phyloP scores from a whole-genome alignment of 1,140 invertebrate genomes.

The Callitettix versicolor region DNA sequence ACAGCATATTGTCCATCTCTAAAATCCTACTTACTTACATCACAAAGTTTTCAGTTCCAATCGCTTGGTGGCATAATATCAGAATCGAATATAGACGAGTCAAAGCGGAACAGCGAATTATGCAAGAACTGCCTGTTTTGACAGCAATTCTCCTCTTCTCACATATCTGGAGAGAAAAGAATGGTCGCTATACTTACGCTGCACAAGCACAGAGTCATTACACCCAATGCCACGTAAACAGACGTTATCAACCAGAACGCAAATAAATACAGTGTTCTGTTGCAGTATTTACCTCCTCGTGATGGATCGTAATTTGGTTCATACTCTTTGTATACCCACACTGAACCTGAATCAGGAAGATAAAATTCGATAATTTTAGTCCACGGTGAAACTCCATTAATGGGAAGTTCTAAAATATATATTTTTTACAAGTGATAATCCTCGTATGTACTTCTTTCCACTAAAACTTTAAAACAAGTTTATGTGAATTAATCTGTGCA shows the following conservation, averaged over 20 bases:
- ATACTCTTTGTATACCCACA: constrained; percentile 54
- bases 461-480: not conserved
- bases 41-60: too few species aligned
- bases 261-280: constrained; percentile 51
- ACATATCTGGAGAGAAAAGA: not conserved
- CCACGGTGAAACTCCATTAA: not conserved
- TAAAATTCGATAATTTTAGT: not conserved
- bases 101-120: too few species aligned
- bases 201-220: constrained; percentile 43
- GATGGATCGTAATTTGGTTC: constrained; percentile 45
- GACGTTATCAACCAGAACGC: constrained; percentile 55
- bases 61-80: too few species aligned
- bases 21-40: too few species aligned
- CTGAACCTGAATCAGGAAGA: constrained; percentile 29
- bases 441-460: not conserved
- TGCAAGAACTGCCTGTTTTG: too few species aligned
- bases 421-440: not conserved
- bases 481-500: not conserved
- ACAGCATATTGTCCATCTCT: too few species aligned
- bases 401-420: not conserved
- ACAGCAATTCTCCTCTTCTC: too few species aligned
- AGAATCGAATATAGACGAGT: too few species aligned
- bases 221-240: constrained; percentile 44
- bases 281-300: constrained; percentile 40
- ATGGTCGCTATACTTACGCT: not conserved